Conservation (phyloP, 2,113 vertebrate species). For the Thalassarche chlororhynchos region DNA sequence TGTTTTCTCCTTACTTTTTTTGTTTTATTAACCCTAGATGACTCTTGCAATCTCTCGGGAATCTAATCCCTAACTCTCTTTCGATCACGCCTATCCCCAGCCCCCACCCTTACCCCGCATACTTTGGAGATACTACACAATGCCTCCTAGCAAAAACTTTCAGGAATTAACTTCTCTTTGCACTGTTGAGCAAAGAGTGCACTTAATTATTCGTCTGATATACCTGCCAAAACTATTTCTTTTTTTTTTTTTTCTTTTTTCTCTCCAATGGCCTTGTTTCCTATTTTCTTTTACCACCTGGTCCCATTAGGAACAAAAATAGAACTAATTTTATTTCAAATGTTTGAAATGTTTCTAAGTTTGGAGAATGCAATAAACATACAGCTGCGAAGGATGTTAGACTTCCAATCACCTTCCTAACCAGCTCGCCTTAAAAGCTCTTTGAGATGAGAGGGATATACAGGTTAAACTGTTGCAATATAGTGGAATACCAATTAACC, state of each 20-base stretch:
- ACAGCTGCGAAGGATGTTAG: not conserved
- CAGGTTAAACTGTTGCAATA: not conserved
- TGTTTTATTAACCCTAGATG: slow-evolving; percentile 20
- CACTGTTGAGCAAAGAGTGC: not conserved
- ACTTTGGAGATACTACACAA: not conserved
- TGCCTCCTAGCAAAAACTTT: slow-evolving; percentile 31
- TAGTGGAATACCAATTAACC: not conserved
- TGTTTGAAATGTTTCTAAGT: not conserved
- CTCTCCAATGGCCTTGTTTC: not conserved
- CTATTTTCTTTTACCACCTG: not conserved
- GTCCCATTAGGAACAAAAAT: not conserved
- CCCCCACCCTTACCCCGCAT: not conserved
- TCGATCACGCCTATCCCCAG: not conserved
- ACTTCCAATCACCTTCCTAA: not conserved
- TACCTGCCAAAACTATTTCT: not conserved
- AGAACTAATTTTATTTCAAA: not conserved
- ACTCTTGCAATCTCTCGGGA: slow-evolving; percentile 27
- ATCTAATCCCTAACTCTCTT: slow-evolving; percentile 7
- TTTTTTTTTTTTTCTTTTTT: not conserved
- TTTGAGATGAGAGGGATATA: not conserved
- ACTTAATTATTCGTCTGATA: not conserved
- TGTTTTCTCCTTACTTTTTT: slow-evolving; percentile 48
- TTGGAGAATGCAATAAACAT: not conserved
- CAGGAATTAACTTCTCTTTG: slow-evolving; percentile 29
- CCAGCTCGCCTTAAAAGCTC: not conserved